phyloP scores from a whole-genome alignment of 1,140 invertebrate genomes.

The Danaus plexippus region DNA sequence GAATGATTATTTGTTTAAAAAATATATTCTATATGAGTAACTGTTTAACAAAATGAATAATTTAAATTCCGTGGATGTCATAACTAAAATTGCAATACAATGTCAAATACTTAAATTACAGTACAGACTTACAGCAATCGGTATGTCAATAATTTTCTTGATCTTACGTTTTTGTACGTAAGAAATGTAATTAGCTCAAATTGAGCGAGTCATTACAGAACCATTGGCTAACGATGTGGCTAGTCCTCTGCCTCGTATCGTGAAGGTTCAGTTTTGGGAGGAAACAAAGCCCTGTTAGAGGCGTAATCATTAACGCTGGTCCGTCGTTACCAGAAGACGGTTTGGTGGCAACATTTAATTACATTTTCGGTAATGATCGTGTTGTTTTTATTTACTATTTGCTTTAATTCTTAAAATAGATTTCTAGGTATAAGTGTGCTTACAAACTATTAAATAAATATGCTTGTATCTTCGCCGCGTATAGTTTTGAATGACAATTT shows the following conservation, averaged over 20 bases:
- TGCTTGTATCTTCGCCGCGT: constrained; percentile 25
- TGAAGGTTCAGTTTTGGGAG: constrained; percentile 51
- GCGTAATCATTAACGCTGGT: constrained; percentile 43
- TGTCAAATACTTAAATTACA: too few species aligned
- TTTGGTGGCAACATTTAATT: constrained; percentile 45
- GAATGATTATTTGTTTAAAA: too few species aligned
- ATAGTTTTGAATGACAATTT: constrained; percentile 32
- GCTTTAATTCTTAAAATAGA: too few species aligned
- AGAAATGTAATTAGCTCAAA: constrained; percentile 45
- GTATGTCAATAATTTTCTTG: constrained; percentile 42
- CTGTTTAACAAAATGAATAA: too few species aligned
- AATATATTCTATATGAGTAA: too few species aligned
- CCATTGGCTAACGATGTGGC: constrained; percentile 45
- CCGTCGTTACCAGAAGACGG: constrained; percentile 38
- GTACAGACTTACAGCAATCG: background rate
- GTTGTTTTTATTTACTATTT: constrained; percentile 9
- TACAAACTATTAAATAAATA: too few species aligned
- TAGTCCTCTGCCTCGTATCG: constrained; percentile 40
- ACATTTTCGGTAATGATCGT: constrained; percentile 28
- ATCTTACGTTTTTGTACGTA: constrained; percentile 39
- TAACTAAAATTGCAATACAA: too few species aligned
- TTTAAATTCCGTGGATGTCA: too few species aligned
- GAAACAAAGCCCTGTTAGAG: constrained; percentile 25
- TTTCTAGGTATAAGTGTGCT: background rate
- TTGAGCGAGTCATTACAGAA: constrained; percentile 35